phyloP scores from a whole-genome alignment of 23 tunicate genomes.

The Styela clava region DNA sequence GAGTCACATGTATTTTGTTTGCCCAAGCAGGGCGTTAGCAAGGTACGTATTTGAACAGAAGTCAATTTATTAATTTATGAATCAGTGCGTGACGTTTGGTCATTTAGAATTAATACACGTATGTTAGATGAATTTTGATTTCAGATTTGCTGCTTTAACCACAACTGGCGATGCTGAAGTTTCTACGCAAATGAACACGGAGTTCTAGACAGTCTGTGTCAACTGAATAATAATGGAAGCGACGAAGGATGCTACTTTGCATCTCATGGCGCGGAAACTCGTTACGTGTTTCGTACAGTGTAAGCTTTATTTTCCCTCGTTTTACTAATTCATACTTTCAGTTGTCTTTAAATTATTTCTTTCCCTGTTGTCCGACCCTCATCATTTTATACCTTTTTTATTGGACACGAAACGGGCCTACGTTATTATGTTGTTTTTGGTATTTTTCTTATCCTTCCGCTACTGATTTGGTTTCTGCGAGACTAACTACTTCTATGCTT shows the following conservation, averaged over 20 bases:
- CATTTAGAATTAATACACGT: too few relatives aligned
- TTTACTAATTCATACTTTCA: background rate
- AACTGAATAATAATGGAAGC: background rate
- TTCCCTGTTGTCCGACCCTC: background rate
- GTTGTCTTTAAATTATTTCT: background rate
- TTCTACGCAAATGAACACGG: slow-evolving; percentile 37
- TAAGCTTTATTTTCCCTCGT: background rate
- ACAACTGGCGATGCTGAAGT: slow-evolving; percentile 21
- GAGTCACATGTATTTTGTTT: slow-evolving; percentile 49
- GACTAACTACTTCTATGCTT: too few relatives aligned
- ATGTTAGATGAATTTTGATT: too few relatives aligned
- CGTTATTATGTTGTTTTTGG: too few relatives aligned
- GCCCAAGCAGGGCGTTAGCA: slow-evolving; percentile 52
- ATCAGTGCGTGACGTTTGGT: too few relatives aligned
- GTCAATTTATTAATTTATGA: background rate
- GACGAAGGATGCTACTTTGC: slow-evolving; percentile 30
- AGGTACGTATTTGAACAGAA: slow-evolving; percentile 17
- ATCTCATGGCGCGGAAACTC: slow-evolving; percentile 32
- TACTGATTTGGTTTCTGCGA: too few relatives aligned
- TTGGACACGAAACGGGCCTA: too few relatives aligned
- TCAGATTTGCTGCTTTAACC: background rate
- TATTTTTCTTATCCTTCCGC: too few relatives aligned
- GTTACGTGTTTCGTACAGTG: slow-evolving; percentile 38
- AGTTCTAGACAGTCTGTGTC: slow-evolving; percentile 21
- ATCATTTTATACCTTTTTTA: too few relatives aligned